These are phyloP conservation scores for Centropristis striata DNA, from an alignment of 2,113 vertebrate species.

Conservation along the genomic window DNA sequence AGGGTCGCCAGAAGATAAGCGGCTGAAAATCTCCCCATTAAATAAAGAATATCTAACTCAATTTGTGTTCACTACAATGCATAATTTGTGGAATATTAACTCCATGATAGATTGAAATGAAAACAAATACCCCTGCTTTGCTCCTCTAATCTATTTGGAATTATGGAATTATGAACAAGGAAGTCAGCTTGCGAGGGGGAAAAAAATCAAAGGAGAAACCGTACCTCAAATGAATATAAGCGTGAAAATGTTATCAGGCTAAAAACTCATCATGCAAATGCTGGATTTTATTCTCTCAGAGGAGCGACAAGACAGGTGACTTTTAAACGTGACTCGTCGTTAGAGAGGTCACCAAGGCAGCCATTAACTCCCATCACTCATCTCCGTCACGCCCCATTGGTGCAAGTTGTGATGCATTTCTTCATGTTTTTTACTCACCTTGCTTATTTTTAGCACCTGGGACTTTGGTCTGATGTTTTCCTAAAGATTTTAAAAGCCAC, in stretches of 20 bases:
- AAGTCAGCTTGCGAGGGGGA: neutral
- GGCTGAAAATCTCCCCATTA: slow-evolving; percentile 45
- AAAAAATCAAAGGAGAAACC: slow-evolving; percentile 21
- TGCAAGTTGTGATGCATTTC: slow-evolving; percentile 67
- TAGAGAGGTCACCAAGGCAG: slow-evolving; percentile 58
- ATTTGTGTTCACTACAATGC: slow-evolving; percentile 32
- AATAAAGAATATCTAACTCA: slow-evolving; percentile 47
- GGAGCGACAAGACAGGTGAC: slow-evolving; percentile 71
- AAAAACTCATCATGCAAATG: slow-evolving; percentile 45
- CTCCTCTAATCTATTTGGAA: slow-evolving; percentile 44
- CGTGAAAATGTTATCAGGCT: slow-evolving; percentile 35
- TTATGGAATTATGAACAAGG: slow-evolving; percentile 31
- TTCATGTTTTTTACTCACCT: slow-evolving; percentile 70
- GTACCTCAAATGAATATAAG: neutral
- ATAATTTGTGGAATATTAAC: slow-evolving; percentile 44
- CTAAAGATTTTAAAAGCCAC: slow-evolving; percentile 73
- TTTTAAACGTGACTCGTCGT: slow-evolving; percentile 74
- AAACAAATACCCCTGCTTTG: slow-evolving; percentile 47
- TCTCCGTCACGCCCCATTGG: slow-evolving; percentile 72
- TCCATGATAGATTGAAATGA: slow-evolving; percentile 59
- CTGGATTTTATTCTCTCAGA: slow-evolving; percentile 45
- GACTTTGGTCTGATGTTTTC: slow-evolving; percentile 74
- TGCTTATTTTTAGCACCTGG: slow-evolving; percentile 78
- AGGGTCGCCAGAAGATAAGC: slow-evolving; percentile 28
- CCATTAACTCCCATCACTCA: slow-evolving; percentile 74